Evolutionary conservation across 2,888 invertebrate genomes (phyloP).

Genomic region (Synanthedon vespiformis): DNA sequence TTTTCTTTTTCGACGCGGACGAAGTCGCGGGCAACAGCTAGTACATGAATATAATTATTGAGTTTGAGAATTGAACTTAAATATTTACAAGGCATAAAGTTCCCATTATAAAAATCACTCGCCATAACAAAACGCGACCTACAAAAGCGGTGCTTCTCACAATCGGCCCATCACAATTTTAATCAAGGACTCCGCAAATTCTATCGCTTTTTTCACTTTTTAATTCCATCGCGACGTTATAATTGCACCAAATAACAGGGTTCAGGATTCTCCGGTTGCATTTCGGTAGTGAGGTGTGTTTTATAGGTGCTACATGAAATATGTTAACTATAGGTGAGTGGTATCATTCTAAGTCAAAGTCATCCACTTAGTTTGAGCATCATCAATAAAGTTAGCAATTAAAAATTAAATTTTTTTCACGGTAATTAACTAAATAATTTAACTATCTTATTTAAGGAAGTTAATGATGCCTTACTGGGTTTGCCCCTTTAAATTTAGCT

Average conservation of each 20-base stretch:
- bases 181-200: constrained; percentile 57
- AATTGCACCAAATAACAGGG: constrained; percentile 64
- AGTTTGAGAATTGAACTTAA: no score
- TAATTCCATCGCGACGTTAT: constrained; percentile 52
- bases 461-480: no score
- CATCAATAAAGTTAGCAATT: no score
- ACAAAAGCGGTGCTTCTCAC: constrained; percentile 15
- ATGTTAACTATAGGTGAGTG: constrained; percentile 1
- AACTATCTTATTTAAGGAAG: no score
- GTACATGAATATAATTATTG: no score
- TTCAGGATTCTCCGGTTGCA: constrained; percentile 24
- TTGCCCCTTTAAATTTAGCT: no score
- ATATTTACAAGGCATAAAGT: no score
- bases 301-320: constrained; percentile 5
- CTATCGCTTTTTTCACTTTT: constrained; percentile 56
- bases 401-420: no score
- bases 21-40: no score
- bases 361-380: no score
- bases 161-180: constrained; percentile 66
- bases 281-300: constrained; percentile 18
- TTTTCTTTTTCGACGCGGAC: no score
- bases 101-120: not conserved
- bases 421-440: no score
- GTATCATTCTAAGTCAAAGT: not conserved
- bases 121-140: not conserved